A percentile compares a stretch with the other conserved stretches of the same genome.
phyloP scores from a whole-genome alignment of 2,888 invertebrate genomes.

The Heliconius aoede region DNA sequence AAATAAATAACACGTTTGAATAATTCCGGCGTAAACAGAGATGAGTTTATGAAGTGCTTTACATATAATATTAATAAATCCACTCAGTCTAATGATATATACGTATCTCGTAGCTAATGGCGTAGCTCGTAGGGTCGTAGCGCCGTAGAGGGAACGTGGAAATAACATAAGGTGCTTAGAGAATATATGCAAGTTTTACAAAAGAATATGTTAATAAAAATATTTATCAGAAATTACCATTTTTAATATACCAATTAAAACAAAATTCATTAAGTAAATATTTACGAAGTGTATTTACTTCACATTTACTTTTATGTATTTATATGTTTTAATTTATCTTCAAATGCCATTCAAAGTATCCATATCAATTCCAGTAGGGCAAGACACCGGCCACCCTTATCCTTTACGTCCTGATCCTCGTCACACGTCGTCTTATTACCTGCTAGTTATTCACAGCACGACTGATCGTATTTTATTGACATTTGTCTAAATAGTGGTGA shows the following conservation, averaged over 20 bases:
- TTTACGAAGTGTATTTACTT: too few species aligned
- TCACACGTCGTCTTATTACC: constrained; percentile 37
- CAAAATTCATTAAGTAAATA: neutral
- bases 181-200: constrained; percentile 33
- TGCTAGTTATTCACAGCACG: constrained; percentile 36
- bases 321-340: constrained; percentile 23
- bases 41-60: constrained; percentile 33
- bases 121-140: constrained; percentile 32
- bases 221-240: constrained; percentile 22
- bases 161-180: constrained; percentile 26
- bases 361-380: constrained; percentile 22
- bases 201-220: constrained; percentile 18
- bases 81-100: constrained; percentile 42
- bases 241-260: neutral
- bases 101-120: constrained; percentile 37
- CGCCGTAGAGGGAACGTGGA: constrained; percentile 23
- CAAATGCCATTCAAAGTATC: constrained; percentile 21
- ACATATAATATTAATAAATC: constrained; percentile 41
- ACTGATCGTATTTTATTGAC: constrained; percentile 35
- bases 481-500: constrained; percentile 21
- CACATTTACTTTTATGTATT: too few species aligned
- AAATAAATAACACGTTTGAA: neutral
- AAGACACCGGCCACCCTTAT: neutral
- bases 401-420: constrained; percentile 31
- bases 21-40: constrained; percentile 15